Conservation (phyloP, 2,888 invertebrate genomes). For the Serripes groenlandicus region DNA sequence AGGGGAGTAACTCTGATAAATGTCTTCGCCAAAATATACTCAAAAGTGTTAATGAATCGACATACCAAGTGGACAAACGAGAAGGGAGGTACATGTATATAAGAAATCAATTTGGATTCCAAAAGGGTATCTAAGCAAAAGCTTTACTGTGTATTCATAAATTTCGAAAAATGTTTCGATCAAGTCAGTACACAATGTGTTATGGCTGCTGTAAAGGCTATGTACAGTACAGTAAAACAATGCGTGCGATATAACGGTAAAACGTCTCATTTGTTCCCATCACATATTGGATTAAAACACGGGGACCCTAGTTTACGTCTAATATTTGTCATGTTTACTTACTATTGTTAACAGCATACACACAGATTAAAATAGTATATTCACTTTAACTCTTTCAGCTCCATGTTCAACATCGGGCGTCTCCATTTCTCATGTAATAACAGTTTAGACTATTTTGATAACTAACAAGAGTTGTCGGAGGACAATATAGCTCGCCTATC, state of each 20-base stretch:
- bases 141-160: constrained; percentile 13
- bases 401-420: too few species aligned
- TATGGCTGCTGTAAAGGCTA: constrained; percentile 1
- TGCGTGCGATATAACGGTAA: background rate
- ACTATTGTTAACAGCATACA: constrained; percentile 18
- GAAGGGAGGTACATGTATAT: background rate
- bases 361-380: too few species aligned
- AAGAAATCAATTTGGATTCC: constrained; percentile 6
- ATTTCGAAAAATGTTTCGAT: constrained; percentile 13
- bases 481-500: too few species aligned
- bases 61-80: constrained; percentile 9
- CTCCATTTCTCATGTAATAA: too few species aligned
- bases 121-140: constrained; percentile 6
- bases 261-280: background rate
- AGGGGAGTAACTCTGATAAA: constrained; percentile 1
- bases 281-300: constrained; percentile 26
- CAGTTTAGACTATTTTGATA: too few species aligned
- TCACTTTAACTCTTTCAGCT: too few species aligned
- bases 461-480: too few species aligned
- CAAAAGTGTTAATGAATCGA: constrained; percentile 23
- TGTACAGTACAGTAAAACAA: constrained; percentile 15
- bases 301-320: constrained; percentile 17
- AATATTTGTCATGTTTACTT: constrained; percentile 9
- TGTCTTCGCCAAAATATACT: constrained; percentile 17
- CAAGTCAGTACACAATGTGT: background rate